Conservation (phyloP, 2,797 vertebrate genomes). For the Pelochelys cantorii region DNA sequence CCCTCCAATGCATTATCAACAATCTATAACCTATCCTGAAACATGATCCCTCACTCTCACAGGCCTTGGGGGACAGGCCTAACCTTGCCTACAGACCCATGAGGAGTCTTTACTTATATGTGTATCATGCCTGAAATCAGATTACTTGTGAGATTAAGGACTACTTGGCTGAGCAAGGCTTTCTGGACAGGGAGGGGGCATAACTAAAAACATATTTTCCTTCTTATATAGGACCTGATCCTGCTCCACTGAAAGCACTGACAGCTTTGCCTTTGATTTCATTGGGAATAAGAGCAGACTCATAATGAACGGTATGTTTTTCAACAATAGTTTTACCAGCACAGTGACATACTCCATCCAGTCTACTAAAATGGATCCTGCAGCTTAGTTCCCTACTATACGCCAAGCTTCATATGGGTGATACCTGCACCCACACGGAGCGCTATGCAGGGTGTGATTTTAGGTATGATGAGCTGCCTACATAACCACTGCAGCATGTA, state of each 20-base stretch:
- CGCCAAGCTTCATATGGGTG: not conserved
- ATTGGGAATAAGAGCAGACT: rapidly evolving
- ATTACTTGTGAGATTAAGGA: not conserved
- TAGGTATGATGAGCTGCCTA: not conserved
- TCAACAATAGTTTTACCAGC: not conserved
- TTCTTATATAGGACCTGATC: not conserved
- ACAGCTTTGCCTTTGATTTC: not conserved
- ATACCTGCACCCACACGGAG: not conserved
- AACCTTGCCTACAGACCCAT: not conserved
- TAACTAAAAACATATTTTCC: not conserved
- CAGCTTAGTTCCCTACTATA: not conserved
- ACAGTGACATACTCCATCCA: not conserved
- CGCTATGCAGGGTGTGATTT: not conserved
- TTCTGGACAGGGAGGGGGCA: not conserved
- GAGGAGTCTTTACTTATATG: not conserved
- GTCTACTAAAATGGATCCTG: not conserved
- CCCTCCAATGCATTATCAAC: too few relatives aligned
- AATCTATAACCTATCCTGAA: too few relatives aligned
- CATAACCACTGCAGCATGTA: not conserved
- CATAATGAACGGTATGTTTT: not conserved
- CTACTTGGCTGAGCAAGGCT: not conserved
- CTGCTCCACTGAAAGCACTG: not conserved
- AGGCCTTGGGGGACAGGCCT: too few relatives aligned
- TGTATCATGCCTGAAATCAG: not conserved
- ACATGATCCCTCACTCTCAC: too few relatives aligned